Conservation (phyloP, 2,888 invertebrate genomes). For the Lucinisca nassula region DNA sequence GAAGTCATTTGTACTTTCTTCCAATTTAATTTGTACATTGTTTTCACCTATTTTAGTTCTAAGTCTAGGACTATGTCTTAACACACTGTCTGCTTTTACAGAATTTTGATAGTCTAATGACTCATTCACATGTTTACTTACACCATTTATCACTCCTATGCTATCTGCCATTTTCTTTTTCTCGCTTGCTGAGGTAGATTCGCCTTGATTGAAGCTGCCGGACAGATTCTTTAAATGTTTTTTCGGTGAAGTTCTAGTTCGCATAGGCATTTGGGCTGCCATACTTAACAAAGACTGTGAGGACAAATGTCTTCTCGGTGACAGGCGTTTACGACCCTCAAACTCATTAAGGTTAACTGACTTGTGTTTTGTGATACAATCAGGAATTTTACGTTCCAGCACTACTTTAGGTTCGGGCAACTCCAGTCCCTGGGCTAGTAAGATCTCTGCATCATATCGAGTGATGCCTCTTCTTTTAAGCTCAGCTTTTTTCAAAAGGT, state of each 20-base stretch:
- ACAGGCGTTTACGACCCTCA: conserved; percentile 36
- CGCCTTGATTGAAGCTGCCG: conserved; percentile 17
- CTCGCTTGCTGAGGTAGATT: not conserved
- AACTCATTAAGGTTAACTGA: conserved; percentile 61
- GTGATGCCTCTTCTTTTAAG: conserved; percentile 86
- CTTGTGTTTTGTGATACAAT: conserved; percentile 37
- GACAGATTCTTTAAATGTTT: conserved; percentile 37
- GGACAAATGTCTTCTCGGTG: conserved; percentile 63
- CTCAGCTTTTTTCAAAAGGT: conserved; percentile 84
- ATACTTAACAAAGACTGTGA: conserved; percentile 58
- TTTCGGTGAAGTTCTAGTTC: conserved; percentile 26
- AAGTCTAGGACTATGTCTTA: conserved; percentile 74
- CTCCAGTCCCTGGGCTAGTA: conserved; percentile 84
- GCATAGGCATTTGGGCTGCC: not conserved
- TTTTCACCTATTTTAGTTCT: conserved; percentile 23
- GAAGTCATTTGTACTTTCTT: not conserved
- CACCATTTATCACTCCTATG: not conserved
- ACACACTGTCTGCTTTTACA: conserved; percentile 5
- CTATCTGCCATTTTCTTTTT: not conserved
- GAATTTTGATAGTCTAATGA: not conserved
- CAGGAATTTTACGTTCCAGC: conserved; percentile 64
- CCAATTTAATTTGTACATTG: not conserved
- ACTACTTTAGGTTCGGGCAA: conserved; percentile 83
- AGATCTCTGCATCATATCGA: conserved; percentile 87
- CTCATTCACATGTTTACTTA: not conserved